These are phyloP conservation scores for Eristalis tenax DNA, from an alignment of 2,888 invertebrate species.

Conservation along the genomic window DNA sequence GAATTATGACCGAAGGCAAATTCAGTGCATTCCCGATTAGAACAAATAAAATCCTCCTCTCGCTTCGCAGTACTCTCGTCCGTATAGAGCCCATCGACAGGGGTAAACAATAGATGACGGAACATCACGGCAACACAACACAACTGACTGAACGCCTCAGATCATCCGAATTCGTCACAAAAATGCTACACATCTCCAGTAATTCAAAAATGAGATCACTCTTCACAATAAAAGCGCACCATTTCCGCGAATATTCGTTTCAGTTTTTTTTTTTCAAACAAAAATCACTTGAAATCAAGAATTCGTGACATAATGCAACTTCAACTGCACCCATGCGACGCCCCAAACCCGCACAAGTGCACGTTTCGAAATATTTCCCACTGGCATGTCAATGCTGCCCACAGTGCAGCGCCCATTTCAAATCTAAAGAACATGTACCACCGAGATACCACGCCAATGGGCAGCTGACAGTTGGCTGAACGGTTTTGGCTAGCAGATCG, in stretches of 20 bases:
- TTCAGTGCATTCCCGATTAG: no score
- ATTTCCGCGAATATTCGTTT: neutral
- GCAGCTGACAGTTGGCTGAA: no score
- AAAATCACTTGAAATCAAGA: neutral
- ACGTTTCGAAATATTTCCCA: conserved; percentile 7
- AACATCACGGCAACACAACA: no score
- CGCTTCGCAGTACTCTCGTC: no score
- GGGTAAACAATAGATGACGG: no score
- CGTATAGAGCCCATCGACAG: no score
- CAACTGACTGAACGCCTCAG: no score
- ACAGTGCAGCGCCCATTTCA: neutral
- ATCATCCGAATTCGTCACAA: no score
- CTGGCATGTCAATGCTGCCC: neutral
- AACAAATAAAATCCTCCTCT: no score
- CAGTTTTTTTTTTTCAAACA: neutral
- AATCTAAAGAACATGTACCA: neutral
- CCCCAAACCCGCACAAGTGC: neutral
- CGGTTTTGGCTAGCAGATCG: neutral
- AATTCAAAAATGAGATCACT: neutral
- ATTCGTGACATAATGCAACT: conserved; percentile 17
- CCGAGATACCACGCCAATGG: neutral
- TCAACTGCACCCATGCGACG: neutral
- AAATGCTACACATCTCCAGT: no score
- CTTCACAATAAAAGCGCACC: neutral
- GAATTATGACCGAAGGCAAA: no score